Evolutionary conservation across 30 jellyfish, hydroid and myxozoan species (phyloP).

Genomic region (Chironex yamaguchii): DNA sequence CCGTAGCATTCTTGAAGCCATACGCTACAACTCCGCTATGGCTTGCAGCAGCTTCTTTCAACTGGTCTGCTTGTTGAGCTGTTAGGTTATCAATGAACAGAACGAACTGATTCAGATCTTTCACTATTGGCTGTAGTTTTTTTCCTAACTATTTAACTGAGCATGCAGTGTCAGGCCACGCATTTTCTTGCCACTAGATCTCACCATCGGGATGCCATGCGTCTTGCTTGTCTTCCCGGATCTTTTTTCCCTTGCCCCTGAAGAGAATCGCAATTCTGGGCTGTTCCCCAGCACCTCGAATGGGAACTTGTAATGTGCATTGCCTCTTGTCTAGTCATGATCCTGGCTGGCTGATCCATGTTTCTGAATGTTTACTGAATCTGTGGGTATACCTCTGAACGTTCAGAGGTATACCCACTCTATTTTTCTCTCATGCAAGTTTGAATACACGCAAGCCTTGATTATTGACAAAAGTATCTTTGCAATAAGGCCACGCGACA

Average conservation of each 20-base stretch:
- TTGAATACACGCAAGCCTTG: slow-evolving; percentile 48
- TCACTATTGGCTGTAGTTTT: slow-evolving; percentile 2
- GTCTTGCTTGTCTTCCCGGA: background rate
- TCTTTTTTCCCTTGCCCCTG: too few relatives aligned
- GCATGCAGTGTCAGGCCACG: background rate
- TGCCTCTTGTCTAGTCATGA: background rate
- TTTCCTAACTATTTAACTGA: background rate
- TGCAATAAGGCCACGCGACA: slow-evolving; percentile 44
- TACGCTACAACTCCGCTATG: background rate
- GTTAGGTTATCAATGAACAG: slow-evolving; percentile 48
- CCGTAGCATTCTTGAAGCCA: background rate
- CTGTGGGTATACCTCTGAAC: too few relatives aligned
- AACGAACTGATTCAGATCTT: background rate
- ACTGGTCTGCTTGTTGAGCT: slow-evolving; percentile 56
- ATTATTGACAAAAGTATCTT: slow-evolving; percentile 27
- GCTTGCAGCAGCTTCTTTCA: slow-evolving; percentile 50
- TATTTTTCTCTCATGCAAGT: too few relatives aligned
- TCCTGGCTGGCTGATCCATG: background rate
- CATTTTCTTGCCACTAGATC: background rate
- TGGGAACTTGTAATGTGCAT: slow-evolving; percentile 14
- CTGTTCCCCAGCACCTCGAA: slow-evolving; percentile 10
- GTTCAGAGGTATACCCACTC: too few relatives aligned
- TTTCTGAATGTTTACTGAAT: background rate
- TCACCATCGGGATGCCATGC: background rate
- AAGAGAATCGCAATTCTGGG: too few relatives aligned